Conservation (phyloP, 23 tunicate genomes). For the Trididemnum clinides region DNA sequence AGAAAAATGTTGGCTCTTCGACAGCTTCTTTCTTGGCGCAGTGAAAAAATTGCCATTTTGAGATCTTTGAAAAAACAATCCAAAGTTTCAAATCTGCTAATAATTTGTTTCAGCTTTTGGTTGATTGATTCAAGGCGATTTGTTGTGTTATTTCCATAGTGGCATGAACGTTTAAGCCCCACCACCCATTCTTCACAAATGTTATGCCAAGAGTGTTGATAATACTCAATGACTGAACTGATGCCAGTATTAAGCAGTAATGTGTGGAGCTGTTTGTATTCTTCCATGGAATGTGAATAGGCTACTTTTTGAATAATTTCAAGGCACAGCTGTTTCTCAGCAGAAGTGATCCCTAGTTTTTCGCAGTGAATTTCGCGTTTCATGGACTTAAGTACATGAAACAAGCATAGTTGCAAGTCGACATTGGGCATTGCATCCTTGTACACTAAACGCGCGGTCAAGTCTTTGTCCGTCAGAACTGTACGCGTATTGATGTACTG, state of each 20-base stretch:
- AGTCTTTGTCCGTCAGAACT: not conserved
- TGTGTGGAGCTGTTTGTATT: no score
- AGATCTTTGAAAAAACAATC: not conserved
- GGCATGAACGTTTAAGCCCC: no score
- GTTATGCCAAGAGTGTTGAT: no score
- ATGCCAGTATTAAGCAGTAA: no score
- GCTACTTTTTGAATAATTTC: not conserved
- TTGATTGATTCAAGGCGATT: constrained; percentile 6
- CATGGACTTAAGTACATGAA: not conserved
- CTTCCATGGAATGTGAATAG: not conserved
- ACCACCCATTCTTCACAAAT: no score
- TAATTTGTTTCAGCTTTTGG: not conserved
- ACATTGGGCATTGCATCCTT: not conserved
- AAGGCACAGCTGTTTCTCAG: not conserved
- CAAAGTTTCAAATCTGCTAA: not conserved
- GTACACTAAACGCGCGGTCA: not conserved
- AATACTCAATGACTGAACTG: no score
- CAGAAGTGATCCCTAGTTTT: not conserved
- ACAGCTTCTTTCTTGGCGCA: not conserved
- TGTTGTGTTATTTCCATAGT: not conserved
- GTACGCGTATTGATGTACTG: not conserved
- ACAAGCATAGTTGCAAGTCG: not conserved
- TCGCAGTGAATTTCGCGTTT: not conserved
- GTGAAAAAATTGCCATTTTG: not conserved
- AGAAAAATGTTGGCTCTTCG: not conserved